phyloP scores from a whole-genome alignment of 2,888 invertebrate species.

The Trissolcus japonicus region DNA sequence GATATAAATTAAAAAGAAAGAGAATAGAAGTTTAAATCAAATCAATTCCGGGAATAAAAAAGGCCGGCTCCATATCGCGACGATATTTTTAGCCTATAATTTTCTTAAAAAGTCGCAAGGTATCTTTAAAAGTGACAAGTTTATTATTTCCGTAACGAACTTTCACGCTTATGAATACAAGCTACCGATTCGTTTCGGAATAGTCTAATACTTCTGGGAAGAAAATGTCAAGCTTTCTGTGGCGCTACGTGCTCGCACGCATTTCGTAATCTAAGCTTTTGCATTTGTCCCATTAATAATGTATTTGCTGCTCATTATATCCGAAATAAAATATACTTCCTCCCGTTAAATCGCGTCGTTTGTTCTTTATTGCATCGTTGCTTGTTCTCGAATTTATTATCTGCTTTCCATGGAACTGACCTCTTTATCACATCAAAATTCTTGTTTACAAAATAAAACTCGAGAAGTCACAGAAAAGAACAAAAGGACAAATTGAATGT shows the following conservation, averaged over 20 bases:
- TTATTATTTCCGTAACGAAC: slow-evolving; percentile 57
- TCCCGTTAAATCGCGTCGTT: slow-evolving; percentile 21
- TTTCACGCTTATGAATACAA: slow-evolving; percentile 53
- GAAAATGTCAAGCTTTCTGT: slow-evolving; percentile 53
- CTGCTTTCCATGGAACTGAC: slow-evolving; percentile 30
- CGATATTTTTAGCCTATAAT: slow-evolving; percentile 52
- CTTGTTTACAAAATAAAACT: slow-evolving; percentile 31
- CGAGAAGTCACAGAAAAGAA: slow-evolving; percentile 7
- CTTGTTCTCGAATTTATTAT: slow-evolving; percentile 36
- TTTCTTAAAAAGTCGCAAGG: slow-evolving; percentile 51
- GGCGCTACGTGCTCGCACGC: slow-evolving; percentile 45
- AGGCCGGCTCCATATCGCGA: slow-evolving; percentile 16
- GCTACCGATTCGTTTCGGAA: slow-evolving; percentile 50
- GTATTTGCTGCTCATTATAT: slow-evolving; percentile 40
- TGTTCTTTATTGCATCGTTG: slow-evolving; percentile 22
- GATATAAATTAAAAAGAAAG: neutral
- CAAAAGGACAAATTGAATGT: slow-evolving; percentile 21
- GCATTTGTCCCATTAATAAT: slow-evolving; percentile 47
- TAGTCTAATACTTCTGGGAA: slow-evolving; percentile 43
- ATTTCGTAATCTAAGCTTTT: slow-evolving; percentile 50
- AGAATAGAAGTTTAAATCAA: slow-evolving; percentile 17
- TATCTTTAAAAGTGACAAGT: slow-evolving; percentile 57
- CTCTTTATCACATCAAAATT: slow-evolving; percentile 25
- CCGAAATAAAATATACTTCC: slow-evolving; percentile 38
- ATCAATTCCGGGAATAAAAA: slow-evolving; percentile 33